phyloP scores from a whole-genome alignment of 2,113 vertebrate genomes.

The Buteo buteo region DNA sequence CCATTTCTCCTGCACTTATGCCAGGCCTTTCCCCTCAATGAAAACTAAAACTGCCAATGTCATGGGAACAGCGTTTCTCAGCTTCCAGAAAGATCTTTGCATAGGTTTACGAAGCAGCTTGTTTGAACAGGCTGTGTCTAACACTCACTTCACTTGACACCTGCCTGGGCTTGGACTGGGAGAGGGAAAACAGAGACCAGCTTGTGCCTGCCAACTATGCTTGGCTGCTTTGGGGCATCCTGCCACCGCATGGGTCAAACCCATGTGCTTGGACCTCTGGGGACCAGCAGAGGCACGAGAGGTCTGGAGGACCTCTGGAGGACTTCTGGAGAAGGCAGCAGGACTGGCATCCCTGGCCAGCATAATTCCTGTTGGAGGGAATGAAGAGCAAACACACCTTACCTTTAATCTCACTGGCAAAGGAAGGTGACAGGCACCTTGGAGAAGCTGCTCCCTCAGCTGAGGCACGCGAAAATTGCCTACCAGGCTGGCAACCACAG shows the following conservation, averaged over 20 bases:
- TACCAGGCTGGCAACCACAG: background rate
- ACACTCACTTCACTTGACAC: background rate
- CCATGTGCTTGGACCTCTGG: fast-evolving
- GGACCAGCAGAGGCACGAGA: background rate
- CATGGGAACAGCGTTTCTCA: background rate
- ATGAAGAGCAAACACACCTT: background rate
- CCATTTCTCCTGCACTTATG: background rate
- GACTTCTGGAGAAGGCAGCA: background rate
- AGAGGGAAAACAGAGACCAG: background rate
- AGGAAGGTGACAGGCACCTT: background rate
- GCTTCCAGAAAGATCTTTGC: background rate
- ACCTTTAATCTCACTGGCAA: background rate
- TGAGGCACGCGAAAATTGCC: background rate
- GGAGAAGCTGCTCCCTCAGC: background rate
- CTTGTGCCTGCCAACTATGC: background rate
- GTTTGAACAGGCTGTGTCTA: background rate
- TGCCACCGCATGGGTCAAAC: background rate
- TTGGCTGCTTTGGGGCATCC: background rate
- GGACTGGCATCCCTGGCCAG: background rate
- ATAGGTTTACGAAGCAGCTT: background rate
- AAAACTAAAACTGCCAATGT: background rate
- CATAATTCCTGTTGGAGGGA: background rate
- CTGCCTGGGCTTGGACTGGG: background rate
- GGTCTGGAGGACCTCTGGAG: background rate
- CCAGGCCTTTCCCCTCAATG: background rate